Conservation (phyloP, 2,888 invertebrate genomes). For the Scaptomyza caliginosa region DNA sequence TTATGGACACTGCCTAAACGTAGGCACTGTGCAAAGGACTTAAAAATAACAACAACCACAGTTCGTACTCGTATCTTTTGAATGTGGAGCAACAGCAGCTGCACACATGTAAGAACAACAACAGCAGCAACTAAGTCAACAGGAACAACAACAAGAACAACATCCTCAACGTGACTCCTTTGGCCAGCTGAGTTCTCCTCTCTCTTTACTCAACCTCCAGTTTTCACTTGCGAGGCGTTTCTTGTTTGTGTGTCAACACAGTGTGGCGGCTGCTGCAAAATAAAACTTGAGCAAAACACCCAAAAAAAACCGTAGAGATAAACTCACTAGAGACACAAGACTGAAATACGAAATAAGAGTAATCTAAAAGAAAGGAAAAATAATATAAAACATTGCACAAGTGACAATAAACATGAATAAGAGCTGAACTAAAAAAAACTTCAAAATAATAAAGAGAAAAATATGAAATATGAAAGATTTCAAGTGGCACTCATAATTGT, state of each 20-base stretch:
- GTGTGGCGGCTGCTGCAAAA: constrained; percentile 38
- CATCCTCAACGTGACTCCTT: constrained; percentile 42
- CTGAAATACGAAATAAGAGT: constrained; percentile 1
- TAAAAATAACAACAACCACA: constrained; percentile 41
- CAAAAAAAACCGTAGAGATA: constrained; percentile 18
- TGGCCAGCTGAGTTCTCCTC: constrained; percentile 34
- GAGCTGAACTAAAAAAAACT: constrained; percentile 3
- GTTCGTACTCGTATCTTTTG: too few relatives aligned
- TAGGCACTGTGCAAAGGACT: constrained; percentile 1
- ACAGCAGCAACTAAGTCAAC: constrained; percentile 39
- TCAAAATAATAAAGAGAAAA: constrained; percentile 11
- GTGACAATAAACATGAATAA: constrained; percentile 57
- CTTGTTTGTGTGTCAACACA: constrained; percentile 69
- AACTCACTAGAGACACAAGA: constrained; percentile 6
- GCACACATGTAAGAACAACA: constrained; percentile 47
- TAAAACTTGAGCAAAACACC: constrained; percentile 33
- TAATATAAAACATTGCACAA: constrained; percentile 40
- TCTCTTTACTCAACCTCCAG: neutral
- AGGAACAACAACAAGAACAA: constrained; percentile 44
- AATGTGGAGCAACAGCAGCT: constrained; percentile 60
- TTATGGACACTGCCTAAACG: constrained; percentile 51
- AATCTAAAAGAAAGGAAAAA: neutral
- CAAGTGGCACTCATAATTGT: constrained; percentile 66
- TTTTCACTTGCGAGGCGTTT: constrained; percentile 41
- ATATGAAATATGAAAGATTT: constrained; percentile 31